Conservation (phyloP, 2,113 vertebrate species). For the Siphamia tubifer region DNA sequence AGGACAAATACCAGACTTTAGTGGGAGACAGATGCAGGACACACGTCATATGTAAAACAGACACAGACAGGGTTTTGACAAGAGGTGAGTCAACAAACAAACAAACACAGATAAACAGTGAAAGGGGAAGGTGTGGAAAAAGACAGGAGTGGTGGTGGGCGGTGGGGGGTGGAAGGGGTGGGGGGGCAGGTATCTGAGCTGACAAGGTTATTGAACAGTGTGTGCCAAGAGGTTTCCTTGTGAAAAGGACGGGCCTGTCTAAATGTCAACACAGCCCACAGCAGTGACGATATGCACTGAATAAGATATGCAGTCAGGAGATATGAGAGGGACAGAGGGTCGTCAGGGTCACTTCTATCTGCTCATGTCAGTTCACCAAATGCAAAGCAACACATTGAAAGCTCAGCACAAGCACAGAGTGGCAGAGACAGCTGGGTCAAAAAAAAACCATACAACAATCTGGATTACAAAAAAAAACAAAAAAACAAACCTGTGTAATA, state of each 20-base stretch:
- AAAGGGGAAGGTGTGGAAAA: background rate
- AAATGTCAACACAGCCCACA: conserved; percentile 51
- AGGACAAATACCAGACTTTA: background rate
- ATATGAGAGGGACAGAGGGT: conserved; percentile 23
- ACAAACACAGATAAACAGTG: conserved; percentile 6
- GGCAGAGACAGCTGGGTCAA: background rate
- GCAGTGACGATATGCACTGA: conserved; percentile 23
- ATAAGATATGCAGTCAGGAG: conserved; percentile 33
- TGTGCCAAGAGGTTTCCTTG: conserved; percentile 10
- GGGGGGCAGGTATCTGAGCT: background rate
- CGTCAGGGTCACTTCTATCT: conserved; percentile 15
- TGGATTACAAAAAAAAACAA: too few relatives aligned
- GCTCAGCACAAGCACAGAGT: background rate
- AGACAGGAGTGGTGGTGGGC: background rate
- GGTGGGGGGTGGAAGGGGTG: background rate
- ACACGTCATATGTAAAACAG: background rate
- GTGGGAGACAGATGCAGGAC: background rate
- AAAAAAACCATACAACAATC: too few relatives aligned
- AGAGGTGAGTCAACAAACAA: background rate
- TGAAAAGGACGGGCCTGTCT: conserved; percentile 29
- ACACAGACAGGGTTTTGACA: background rate
- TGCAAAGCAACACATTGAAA: background rate
- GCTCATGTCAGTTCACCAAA: too few relatives aligned
- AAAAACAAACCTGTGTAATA: too few relatives aligned
- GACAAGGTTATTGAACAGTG: conserved; percentile 45